phyloP scores from a whole-genome alignment of 2,797 vertebrate species.

The Scarus forsteni region DNA sequence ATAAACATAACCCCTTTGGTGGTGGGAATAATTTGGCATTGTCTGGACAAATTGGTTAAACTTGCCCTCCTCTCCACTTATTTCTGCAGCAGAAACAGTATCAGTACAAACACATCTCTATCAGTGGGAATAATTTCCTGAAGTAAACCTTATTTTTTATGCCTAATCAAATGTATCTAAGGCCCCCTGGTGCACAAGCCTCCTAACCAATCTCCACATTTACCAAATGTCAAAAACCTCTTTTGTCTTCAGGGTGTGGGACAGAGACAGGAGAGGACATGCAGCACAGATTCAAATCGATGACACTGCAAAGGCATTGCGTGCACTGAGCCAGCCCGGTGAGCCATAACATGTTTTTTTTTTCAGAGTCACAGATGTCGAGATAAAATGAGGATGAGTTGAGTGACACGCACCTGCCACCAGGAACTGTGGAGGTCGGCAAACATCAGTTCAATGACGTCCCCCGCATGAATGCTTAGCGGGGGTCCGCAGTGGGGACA shows the following conservation, averaged over 20 bases:
- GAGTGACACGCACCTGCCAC: conserved; percentile 91
- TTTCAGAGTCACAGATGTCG: conserved; percentile 60
- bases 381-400: conserved; percentile 49
- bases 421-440: conserved; percentile 92
- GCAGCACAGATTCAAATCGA: conserved; percentile 30
- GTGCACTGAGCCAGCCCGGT: conserved; percentile 28
- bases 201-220: no score
- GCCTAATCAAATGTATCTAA: no score
- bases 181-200: no score
- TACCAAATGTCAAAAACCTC: conserved; percentile 3
- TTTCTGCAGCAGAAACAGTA: no score
- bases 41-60: no score
- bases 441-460: conserved; percentile 91
- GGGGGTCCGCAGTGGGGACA: conserved; percentile 88
- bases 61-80: no score
- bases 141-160: no score
- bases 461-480: conserved; percentile 87
- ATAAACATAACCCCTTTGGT: no score
- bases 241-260: not conserved
- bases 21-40: no score
- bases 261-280: conserved; percentile 2
- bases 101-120: no score
- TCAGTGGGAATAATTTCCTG: no score
- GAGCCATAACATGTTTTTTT: conserved; percentile 49
- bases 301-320: conserved; percentile 42